A percentile compares a stretch with the other conserved stretches of the same genome.
Evolutionary conservation across 1,140 invertebrate genomes (phyloP).

Genomic region (Sweltsa coloradensis): DNA sequence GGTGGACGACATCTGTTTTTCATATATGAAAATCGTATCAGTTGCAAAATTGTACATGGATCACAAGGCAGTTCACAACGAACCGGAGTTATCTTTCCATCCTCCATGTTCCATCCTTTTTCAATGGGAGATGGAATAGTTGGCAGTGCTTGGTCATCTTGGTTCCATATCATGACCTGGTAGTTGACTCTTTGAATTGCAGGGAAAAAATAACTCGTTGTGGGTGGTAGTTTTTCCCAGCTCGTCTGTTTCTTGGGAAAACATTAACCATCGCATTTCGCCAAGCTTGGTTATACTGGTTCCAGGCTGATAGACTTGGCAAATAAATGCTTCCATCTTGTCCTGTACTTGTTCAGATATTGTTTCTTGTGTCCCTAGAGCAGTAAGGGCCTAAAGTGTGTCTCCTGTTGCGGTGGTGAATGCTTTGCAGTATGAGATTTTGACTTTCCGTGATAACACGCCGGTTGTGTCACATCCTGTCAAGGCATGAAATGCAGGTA

Average conservation of each 20-base stretch:
- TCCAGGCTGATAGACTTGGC: not conserved
- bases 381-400: too few relatives aligned
- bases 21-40: not conserved
- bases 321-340: not conserved
- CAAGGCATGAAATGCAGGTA: too few relatives aligned
- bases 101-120: not conserved
- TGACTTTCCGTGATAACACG: too few relatives aligned
- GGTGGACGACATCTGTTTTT: constrained; percentile 7
- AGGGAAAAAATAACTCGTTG: constrained; percentile 4
- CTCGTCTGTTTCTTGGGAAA: constrained; percentile 2
- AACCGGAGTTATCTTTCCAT: constrained; percentile 1
- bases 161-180: constrained; percentile 5
- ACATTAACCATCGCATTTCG: constrained; percentile 6
- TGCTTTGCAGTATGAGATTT: too few relatives aligned
- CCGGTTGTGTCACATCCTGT: too few relatives aligned
- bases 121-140: constrained; percentile 1
- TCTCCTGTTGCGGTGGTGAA: too few relatives aligned
- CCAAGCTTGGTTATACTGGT: not conserved
- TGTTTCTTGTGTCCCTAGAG: too few relatives aligned
- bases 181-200: constrained; percentile 3
- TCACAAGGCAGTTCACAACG: constrained; percentile 2
- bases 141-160: constrained; percentile 2
- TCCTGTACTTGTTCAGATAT: not conserved
- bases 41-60: constrained; percentile 3
- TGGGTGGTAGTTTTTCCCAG: constrained; percentile 8